A percentile compares a stretch with the other conserved stretches of the same genome.
phyloP scores from a whole-genome alignment of 2,113 vertebrate genomes.

The Dolichallabes microphthalmus region DNA sequence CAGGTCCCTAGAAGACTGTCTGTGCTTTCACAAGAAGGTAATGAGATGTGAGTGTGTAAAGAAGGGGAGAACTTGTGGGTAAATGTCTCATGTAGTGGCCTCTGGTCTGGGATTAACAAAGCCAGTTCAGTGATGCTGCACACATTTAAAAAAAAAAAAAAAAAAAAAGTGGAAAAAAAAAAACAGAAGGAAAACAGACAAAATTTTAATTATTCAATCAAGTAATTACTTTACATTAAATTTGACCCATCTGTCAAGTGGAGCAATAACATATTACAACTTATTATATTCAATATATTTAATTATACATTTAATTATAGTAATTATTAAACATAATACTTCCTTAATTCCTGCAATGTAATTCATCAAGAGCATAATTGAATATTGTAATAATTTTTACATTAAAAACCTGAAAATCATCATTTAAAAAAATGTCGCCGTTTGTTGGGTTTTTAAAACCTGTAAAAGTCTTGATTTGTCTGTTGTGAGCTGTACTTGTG shows the following conservation, averaged over 20 bases:
- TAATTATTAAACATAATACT: neutral
- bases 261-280: neutral
- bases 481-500: constrained; percentile 9
- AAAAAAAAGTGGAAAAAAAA: neutral
- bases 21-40: constrained; percentile 26
- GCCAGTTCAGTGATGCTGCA: constrained; percentile 63
- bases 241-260: neutral
- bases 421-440: neutral
- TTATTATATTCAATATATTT: no score
- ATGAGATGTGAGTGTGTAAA: constrained; percentile 38
- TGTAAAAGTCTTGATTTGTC: constrained; percentile 25
- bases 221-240: neutral
- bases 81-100: constrained; percentile 33
- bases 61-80: constrained; percentile 38
- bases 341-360: neutral
- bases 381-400: neutral
- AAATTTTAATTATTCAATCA: neutral
- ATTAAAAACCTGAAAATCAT: neutral
- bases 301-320: no score
- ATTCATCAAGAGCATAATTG: neutral
- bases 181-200: neutral
- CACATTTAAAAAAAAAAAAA: constrained; percentile 25
- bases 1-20: constrained; percentile 10
- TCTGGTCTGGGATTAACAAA: constrained; percentile 55
- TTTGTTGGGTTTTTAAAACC: neutral